phyloP scores from a whole-genome alignment of 2,888 invertebrate genomes.

The Syrphus vitripennis region DNA sequence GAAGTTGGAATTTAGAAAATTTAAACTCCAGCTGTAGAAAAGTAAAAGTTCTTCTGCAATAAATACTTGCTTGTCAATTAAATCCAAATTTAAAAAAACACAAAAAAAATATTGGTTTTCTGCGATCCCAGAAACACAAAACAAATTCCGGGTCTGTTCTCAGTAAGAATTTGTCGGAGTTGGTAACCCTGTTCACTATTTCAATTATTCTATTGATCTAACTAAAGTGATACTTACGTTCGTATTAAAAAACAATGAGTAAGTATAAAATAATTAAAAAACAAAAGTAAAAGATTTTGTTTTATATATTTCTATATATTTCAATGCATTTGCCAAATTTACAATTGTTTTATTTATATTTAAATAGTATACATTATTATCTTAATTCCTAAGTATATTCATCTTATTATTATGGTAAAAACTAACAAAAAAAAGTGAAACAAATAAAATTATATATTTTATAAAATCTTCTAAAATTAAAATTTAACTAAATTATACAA shows the following conservation, averaged over 20 bases:
- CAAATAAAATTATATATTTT: slow-evolving; percentile 15
- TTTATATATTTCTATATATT: slow-evolving; percentile 51
- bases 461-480: slow-evolving; percentile 8
- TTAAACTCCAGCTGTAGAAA: too few species aligned
- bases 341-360: slow-evolving; percentile 58
- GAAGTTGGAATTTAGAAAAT: too few species aligned
- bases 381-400: not conserved
- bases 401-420: slow-evolving; percentile 19
- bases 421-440: slow-evolving; percentile 4
- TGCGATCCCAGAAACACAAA: too few species aligned
- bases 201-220: too few species aligned
- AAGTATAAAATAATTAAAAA: not conserved
- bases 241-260: not conserved
- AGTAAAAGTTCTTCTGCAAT: too few species aligned
- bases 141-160: too few species aligned
- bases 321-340: slow-evolving; percentile 68
- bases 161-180: too few species aligned
- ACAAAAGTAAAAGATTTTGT: not conserved
- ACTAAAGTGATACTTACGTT: not conserved
- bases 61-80: too few species aligned
- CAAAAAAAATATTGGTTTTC: too few species aligned
- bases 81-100: too few species aligned
- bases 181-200: too few species aligned
- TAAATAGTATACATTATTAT: slow-evolving; percentile 11
- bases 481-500: slow-evolving; percentile 53